These are phyloP conservation scores for Araneus ventricosus DNA, from an alignment of 1,140 invertebrate genomes.

Conservation along the genomic window DNA sequence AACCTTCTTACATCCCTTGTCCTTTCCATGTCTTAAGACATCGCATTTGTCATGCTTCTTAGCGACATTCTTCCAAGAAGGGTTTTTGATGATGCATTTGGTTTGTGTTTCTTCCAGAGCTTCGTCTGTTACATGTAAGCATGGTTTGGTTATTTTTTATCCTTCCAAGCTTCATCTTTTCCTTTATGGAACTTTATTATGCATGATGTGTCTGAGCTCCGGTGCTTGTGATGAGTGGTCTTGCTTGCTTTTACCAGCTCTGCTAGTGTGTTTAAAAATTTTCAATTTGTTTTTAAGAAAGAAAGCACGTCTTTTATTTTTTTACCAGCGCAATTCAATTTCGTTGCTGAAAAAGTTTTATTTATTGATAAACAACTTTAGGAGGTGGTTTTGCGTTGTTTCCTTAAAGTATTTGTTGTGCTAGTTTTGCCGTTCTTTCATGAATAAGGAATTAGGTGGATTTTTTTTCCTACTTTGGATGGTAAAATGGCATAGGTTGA, in stretches of 20 bases:
- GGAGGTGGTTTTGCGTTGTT: not conserved
- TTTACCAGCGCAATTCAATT: not conserved
- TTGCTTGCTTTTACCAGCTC: too few species aligned
- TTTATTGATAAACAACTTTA: not conserved
- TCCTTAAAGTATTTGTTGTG: too few species aligned
- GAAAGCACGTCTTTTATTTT: not conserved
- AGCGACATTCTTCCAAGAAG: conserved; percentile 11
- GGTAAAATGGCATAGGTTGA: too few species aligned
- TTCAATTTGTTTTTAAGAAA: conserved; percentile 32
- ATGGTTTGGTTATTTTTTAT: not conserved
- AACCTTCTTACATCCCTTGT: not conserved
- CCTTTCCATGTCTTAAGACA: not conserved
- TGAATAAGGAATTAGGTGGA: not conserved
- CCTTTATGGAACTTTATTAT: not conserved
- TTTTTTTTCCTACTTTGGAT: not conserved
- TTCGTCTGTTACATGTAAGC: not conserved
- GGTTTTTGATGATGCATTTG: conserved; percentile 12
- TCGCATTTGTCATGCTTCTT: conserved; percentile 14
- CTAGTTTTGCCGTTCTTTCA: not conserved
- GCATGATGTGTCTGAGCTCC: not conserved
- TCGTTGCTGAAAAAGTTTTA: not conserved
- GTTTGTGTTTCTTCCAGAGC: not conserved
- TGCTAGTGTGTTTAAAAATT: not conserved
- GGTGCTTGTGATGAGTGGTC: not conserved
- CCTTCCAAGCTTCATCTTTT: not conserved